These are phyloP conservation scores for Eupelmus urozonus DNA, from an alignment of 2,888 invertebrate species.

Conservation along the genomic window DNA sequence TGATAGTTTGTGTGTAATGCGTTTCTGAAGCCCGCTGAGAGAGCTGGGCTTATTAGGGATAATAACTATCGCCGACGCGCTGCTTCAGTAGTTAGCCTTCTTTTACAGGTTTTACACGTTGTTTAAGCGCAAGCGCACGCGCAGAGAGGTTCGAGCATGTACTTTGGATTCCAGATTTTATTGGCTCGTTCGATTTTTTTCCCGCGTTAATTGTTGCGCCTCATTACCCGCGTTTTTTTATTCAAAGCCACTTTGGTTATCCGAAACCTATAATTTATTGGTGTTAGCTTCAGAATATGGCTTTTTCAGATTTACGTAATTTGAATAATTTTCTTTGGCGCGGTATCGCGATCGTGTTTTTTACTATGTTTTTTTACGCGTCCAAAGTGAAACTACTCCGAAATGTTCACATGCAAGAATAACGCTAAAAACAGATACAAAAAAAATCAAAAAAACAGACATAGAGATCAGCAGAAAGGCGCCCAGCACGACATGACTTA, in stretches of 20 bases:
- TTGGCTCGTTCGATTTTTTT: conserved; percentile 43
- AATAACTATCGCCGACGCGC: conserved; percentile 43
- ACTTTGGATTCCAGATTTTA: conserved; percentile 58
- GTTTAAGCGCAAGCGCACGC: conserved; percentile 25
- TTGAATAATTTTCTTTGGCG: conserved; percentile 36
- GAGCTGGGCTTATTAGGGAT: conserved; percentile 45
- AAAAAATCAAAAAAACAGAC: background rate
- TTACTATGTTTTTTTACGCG: too few relatives aligned
- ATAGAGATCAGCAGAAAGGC: background rate
- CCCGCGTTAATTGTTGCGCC: conserved; percentile 34
- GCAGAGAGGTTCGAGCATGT: conserved; percentile 10
- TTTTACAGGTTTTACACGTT: conserved; percentile 48
- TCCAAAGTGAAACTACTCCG: too few relatives aligned
- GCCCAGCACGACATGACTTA: conserved; percentile 19
- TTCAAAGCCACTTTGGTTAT: conserved; percentile 1
- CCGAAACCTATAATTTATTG: conserved; percentile 51
- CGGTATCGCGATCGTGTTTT: background rate
- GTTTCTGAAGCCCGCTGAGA: conserved; percentile 44
- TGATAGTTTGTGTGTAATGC: conserved; percentile 43
- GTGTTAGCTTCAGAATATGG: background rate
- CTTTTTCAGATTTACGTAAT: conserved; percentile 26
- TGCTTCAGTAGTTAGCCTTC: conserved; percentile 41
- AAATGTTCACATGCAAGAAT: too few relatives aligned
- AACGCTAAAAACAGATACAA: background rate
- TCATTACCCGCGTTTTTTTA: conserved; percentile 29